A percentile compares a stretch with the other conserved stretches of the same genome.
These are phyloP conservation scores for Sebastes fasciatus DNA, from an alignment of 2,113 vertebrate genomes.

Conservation along the genomic window DNA sequence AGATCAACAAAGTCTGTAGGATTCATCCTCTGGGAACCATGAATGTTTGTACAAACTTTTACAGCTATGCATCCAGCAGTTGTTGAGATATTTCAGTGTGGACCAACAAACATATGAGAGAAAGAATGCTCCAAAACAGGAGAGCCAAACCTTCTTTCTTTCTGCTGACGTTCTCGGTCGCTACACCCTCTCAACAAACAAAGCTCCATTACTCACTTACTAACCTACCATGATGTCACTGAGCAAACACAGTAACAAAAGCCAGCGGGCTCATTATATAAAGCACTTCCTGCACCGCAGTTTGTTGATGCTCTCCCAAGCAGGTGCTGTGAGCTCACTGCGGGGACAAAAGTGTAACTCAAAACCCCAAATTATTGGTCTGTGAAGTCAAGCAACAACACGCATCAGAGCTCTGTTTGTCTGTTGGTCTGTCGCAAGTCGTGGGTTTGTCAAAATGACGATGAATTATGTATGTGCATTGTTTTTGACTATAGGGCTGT, in stretches of 20 bases:
- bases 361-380: constrained; percentile 55
- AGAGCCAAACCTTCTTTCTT: constrained; percentile 14
- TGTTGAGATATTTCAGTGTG: not conserved
- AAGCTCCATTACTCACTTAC: constrained; percentile 50
- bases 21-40: not conserved
- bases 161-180: constrained; percentile 21
- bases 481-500: not conserved
- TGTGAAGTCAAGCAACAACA: constrained; percentile 47
- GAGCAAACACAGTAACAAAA: constrained; percentile 56
- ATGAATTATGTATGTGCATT: constrained; percentile 26
- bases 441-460: not conserved
- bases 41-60: not conserved
- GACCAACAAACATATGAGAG: not conserved
- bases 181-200: constrained; percentile 59
- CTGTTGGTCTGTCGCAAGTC: not conserved
- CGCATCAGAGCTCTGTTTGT: constrained; percentile 27
- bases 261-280: constrained; percentile 37
- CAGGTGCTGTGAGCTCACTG: constrained; percentile 53
- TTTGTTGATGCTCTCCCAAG: constrained; percentile 31
- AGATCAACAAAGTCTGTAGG: not conserved
- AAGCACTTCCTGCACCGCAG: constrained; percentile 42
- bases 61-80: not conserved
- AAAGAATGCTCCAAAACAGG: not conserved
- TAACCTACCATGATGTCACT: constrained; percentile 62
- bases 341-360: constrained; percentile 49